Evolutionary conservation across 2,113 vertebrate species (phyloP).

Genomic region (Dasyprocta punctata): DNA sequence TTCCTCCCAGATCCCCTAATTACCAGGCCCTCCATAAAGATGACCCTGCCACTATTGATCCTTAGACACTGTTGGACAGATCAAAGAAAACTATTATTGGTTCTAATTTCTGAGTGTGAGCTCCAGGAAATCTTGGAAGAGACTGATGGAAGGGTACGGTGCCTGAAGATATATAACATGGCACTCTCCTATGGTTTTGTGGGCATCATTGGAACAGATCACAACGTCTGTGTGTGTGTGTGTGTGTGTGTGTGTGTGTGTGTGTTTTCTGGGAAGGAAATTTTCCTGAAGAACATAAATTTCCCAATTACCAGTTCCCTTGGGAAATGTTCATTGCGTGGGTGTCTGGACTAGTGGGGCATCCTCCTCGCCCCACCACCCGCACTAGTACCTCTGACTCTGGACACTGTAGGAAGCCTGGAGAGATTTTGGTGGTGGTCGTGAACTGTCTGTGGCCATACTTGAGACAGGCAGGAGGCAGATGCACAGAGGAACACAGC

Average conservation of each 20-base stretch:
- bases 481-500: neutral
- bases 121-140: neutral
- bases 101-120: constrained; percentile 32
- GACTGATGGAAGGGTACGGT: neutral
- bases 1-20: neutral
- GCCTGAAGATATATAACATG: neutral
- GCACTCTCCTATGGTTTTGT: neutral
- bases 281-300: neutral
- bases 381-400: neutral
- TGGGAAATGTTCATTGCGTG: neutral
- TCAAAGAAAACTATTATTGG: neutral
- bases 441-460: neutral
- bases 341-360: neutral
- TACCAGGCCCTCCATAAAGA: neutral
- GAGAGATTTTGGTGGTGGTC: neutral
- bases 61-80: neutral
- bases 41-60: neutral
- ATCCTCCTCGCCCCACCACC: neutral
- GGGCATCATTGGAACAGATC: neutral
- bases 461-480: neutral
- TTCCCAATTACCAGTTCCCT: neutral
- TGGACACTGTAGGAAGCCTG: neutral
- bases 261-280: neutral
- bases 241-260: neutral
- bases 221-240: neutral